Evolutionary conservation across 2,888 invertebrate species (phyloP), one percentile per base, ranked within the genome.

Genomic region (Eristalis arbustorum): DNA sequence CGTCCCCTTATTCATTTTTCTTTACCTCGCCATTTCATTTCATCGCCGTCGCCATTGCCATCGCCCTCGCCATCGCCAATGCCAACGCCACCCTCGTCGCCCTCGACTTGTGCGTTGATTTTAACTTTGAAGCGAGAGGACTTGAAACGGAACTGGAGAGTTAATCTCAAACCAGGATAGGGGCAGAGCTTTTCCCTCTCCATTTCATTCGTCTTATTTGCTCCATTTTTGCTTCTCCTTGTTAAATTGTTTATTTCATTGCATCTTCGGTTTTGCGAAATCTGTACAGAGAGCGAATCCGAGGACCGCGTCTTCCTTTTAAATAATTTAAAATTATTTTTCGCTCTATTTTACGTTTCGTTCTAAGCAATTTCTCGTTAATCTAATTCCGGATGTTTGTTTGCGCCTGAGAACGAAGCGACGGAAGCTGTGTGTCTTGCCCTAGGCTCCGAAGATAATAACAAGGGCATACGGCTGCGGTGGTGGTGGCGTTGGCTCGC

Each of bases 351-450:
- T 68, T 72, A 23, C 64, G 61, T 81, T 81, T 81, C 68, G 40
- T 85, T 82, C 81, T 73, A 73, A 81, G 76, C 81, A 85, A 85
- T 76, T 85, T 73, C 84, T 81, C 61, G 49, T 68, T 82, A 81
- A 81, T 85, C 82, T 82, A 77, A 81, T 85, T 77, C 73, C 81
- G 84, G 84, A 85, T 77, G 77, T 81, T 79, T 73, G 73, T 79
- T 79, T 79, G 72, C 76, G 64, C 56, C 64, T 75, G 18, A 22
- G 37, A 14, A 28, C 63, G 49, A 49, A n/a, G 18, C 49, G 59
- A 22, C 57, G 34, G 42, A 34, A 31, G 61, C 22, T 49, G 59
- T 22, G 72, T 81, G 42, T 69, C 69, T 68, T 66, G 76, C 84
- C 64, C 63, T 49, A 49, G 76, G 84, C 72, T 63, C 13, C 57